Conservation (phyloP, 53 echinoderm and acorn worm genomes). For the Echinometra lucunter region DNA sequence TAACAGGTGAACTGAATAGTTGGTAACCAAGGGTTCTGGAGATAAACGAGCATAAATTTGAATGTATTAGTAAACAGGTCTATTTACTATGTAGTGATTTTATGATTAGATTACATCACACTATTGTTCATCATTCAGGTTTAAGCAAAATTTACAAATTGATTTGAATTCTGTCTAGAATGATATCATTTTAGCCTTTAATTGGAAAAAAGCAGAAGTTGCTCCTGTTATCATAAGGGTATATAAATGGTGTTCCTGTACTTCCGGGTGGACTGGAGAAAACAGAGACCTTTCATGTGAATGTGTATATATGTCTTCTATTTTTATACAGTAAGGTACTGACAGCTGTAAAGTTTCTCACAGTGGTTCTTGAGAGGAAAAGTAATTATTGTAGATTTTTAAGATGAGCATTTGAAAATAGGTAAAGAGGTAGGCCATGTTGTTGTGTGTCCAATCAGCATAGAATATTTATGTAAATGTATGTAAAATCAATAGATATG, state of each 20-base stretch:
- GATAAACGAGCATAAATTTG: too few species aligned
- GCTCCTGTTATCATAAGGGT: not conserved
- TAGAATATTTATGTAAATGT: constrained; percentile 2
- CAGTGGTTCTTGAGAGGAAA: not conserved
- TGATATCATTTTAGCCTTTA: not conserved
- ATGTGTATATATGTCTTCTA: constrained; percentile 47
- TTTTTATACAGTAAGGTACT: constrained; percentile 39
- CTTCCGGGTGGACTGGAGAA: not conserved
- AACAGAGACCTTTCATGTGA: not conserved
- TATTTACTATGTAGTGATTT: too few species aligned
- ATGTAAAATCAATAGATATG: constrained; percentile 19
- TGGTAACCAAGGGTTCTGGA: too few species aligned
- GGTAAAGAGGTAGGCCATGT: not conserved
- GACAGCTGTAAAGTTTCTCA: not conserved
- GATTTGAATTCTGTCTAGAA: not conserved
- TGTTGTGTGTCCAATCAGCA: not conserved
- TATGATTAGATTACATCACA: not conserved
- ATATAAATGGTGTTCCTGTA: not conserved
- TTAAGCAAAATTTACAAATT: not conserved
- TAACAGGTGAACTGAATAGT: too few species aligned
- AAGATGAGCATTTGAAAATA: not conserved
- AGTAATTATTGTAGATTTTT: constrained; percentile 13
- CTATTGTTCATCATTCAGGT: not conserved
- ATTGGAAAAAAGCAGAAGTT: too few species aligned
- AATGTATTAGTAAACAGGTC: too few species aligned